Evolutionary conservation across 1,140 invertebrate species (phyloP), one percentile per base, ranked within the genome.

Genomic region (Andricus grossulariae): DNA sequence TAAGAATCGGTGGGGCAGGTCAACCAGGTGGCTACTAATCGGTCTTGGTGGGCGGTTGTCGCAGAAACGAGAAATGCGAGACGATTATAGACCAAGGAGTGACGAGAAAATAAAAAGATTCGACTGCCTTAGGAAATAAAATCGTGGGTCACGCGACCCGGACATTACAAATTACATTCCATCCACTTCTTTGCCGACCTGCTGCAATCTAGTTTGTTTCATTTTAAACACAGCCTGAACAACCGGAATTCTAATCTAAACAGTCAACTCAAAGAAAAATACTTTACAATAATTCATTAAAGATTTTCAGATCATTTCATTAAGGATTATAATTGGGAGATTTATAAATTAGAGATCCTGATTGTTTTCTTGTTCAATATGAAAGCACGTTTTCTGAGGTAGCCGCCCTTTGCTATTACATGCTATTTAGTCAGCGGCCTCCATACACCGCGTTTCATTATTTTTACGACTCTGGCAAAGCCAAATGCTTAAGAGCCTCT

Each of bases 391-490:
- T 83, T 83, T 83, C 79, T 77, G 72, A 81, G 75, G 80, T 79
- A 81, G 75, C 75, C 80, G 72, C 80, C 82, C 82, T 82, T 86
- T 79, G 83, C 84, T 86, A 86, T 88, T 88, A 88, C 88, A 86
- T 86, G 88, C 87, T 84, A 88, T 88, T 90, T 89, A 88, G 83
- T 81, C 84, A 85, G 83, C 85, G 84, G 83, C 81, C 84, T 75
- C 77, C 77, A 81, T 87, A 82, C 84, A 83, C 82, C 74, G 82
- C 80, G 83, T 88, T 88, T 83, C 84, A 88, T 90, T 88, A 88
- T 88, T 89, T 90, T 90, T 88, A 88, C 86, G 84, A 86, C 88
- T 85, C 78, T 84, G 85, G 84, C 83, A 85, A 86, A 87, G 83
- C 87, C 85, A 85, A 89, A 85, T 70, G 84, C 79, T 85, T 84